Conservation (phyloP, 2,888 invertebrate genomes). For the Leucania comma region DNA sequence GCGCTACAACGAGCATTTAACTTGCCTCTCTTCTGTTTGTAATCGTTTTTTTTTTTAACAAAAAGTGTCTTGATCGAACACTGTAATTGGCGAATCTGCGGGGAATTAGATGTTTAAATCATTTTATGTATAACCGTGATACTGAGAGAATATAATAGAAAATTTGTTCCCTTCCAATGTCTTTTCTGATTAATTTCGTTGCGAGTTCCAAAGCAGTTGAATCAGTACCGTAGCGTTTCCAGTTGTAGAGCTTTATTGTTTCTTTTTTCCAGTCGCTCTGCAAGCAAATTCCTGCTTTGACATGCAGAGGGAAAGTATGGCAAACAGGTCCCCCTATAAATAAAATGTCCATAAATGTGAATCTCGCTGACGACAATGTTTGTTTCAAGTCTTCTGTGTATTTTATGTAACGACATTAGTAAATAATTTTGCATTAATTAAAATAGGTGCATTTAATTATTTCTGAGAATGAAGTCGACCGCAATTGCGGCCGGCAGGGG, state of each 20-base stretch:
- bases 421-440: constrained; percentile 13
- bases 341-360: constrained; percentile 1
- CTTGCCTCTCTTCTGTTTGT: not conserved
- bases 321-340: not conserved
- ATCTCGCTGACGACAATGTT: constrained; percentile 2
- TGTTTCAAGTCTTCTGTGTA: not conserved
- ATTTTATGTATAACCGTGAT: not conserved
- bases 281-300: constrained; percentile 1
- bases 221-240: not conserved
- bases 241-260: not conserved
- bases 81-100: too few species aligned
- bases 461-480: not conserved
- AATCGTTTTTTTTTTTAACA: not conserved
- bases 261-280: not conserved
- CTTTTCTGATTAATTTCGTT: constrained; percentile 8
- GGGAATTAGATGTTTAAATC: too few species aligned
- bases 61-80: not conserved
- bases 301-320: not conserved
- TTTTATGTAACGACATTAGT: not conserved
- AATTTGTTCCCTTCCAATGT: not conserved
- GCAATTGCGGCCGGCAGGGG: not conserved
- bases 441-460: constrained; percentile 37
- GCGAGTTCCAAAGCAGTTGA: constrained; percentile 2
- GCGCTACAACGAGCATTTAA: not conserved
- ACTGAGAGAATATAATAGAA: not conserved